Percentiles rank a stretch among this genome's conserved stretches.
phyloP scores from a whole-genome alignment of 1,140 invertebrate species.

The Zaprionus capensis region DNA sequence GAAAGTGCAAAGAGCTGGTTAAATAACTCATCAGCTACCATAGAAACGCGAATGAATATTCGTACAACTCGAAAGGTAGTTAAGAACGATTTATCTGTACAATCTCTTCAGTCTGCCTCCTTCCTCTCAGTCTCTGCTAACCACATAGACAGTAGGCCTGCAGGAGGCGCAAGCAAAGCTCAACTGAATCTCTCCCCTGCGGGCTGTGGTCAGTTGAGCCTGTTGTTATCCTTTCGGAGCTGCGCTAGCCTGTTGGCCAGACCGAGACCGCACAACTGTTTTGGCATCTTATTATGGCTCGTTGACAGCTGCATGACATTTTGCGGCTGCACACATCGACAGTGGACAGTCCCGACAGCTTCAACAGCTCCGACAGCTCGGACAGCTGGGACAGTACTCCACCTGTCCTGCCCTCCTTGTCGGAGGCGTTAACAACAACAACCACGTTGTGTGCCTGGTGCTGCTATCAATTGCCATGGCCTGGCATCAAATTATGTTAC shows the following conservation, averaged over 20 bases:
- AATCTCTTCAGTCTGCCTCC: background rate
- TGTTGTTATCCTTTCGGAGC: conserved; percentile 59
- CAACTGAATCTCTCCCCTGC: conserved; percentile 7
- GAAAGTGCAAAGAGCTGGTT: background rate
- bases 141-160: background rate
- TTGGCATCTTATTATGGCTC: conserved; percentile 81
- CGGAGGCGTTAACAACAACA: conserved; percentile 54
- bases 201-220: conserved; percentile 24
- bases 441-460: background rate
- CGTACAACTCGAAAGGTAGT: conserved; percentile 12
- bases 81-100: background rate
- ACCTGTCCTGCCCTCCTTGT: conserved; percentile 28
- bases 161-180: conserved; percentile 37
- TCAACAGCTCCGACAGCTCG: conserved; percentile 30
- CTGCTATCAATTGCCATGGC: conserved; percentile 66
- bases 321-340: conserved; percentile 71
- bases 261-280: conserved; percentile 74
- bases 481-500: conserved; percentile 69
- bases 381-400: conserved; percentile 31
- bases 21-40: conserved; percentile 1
- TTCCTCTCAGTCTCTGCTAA: background rate
- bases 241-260: conserved; percentile 37
- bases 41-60: conserved; percentile 14
- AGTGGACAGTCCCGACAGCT: conserved; percentile 36
- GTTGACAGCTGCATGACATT: conserved; percentile 80